Conservation (phyloP, 2,797 vertebrate genomes). For the Oryzias sinensis region DNA sequence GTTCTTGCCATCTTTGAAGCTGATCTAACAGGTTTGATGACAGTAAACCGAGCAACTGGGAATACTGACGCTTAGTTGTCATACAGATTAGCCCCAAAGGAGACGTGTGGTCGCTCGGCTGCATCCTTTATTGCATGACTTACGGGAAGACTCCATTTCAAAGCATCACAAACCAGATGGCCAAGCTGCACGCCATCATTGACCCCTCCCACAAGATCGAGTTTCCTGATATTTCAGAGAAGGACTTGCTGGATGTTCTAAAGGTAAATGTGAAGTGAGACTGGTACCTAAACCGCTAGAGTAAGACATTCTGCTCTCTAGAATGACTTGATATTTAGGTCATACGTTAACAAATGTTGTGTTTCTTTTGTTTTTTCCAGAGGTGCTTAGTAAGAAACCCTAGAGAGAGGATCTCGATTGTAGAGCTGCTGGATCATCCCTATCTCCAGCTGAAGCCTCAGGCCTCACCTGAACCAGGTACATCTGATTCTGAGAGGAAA, state of each 20-base stretch:
- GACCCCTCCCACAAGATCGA: conserved; percentile 87
- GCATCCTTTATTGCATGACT: conserved; percentile 97
- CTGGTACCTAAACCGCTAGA: too few species aligned
- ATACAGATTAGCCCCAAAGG: conserved; percentile 93
- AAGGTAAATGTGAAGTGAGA: conserved; percentile 76
- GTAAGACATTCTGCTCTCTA: too few species aligned
- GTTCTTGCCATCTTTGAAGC: conserved; percentile 56
- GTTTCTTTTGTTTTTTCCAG: conserved; percentile 60
- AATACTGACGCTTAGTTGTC: background rate
- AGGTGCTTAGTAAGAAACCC: conserved; percentile 89
- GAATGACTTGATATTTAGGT: too few species aligned
- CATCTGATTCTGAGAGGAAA: background rate
- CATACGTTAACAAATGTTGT: too few species aligned
- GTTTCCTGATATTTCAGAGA: conserved; percentile 90
- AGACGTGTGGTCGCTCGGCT: conserved; percentile 96
- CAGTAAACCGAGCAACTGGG: background rate
- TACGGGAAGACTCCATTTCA: conserved; percentile 97
- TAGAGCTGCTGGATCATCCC: conserved; percentile 86
- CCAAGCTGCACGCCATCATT: conserved; percentile 93
- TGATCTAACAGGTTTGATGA: background rate
- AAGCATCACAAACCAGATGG: conserved; percentile 91
- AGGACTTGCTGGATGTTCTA: conserved; percentile 91
- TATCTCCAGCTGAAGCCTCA: conserved; percentile 88
- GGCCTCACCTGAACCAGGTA: conserved; percentile 78
- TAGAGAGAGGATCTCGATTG: conserved; percentile 88